These are phyloP conservation scores for Paramacrobiotus metropolitanus DNA, from an alignment of 1,140 invertebrate genomes.

Conservation along the genomic window DNA sequence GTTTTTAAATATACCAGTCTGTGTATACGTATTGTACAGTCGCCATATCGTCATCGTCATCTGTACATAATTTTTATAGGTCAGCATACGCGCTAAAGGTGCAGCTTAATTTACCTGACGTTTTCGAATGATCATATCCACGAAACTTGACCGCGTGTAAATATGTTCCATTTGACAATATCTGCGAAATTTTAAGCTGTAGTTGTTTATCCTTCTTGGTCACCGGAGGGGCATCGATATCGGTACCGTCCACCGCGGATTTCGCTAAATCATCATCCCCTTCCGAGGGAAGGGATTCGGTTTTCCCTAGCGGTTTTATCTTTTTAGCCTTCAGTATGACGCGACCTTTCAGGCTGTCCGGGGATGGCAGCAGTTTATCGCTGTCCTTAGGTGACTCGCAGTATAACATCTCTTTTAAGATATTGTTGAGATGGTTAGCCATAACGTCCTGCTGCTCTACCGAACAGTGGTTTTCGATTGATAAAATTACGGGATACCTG, in stretches of 20 bases:
- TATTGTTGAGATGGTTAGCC: conserved; percentile 27
- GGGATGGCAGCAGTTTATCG: not conserved
- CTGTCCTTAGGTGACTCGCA: not conserved
- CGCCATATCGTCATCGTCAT: too few relatives aligned
- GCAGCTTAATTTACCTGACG: too few relatives aligned
- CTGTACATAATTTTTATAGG: too few relatives aligned
- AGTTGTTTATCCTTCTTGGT: too few relatives aligned
- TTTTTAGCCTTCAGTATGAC: not conserved
- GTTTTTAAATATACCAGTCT: too few relatives aligned
- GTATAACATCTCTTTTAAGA: conserved; percentile 22
- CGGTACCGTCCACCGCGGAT: not conserved
- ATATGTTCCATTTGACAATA: too few relatives aligned
- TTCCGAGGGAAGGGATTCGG: not conserved
- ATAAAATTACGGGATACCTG: conserved; percentile 32
- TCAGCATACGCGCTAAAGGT: too few relatives aligned
- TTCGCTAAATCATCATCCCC: not conserved
- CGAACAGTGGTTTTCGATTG: conserved; percentile 33
- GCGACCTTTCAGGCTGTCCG: not conserved
- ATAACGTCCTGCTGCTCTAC: conserved; percentile 28
- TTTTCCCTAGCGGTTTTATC: not conserved
- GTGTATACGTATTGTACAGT: too few relatives aligned
- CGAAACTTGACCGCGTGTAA: too few relatives aligned
- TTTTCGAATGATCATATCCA: too few relatives aligned
- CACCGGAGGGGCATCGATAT: too few relatives aligned
- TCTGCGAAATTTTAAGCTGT: too few relatives aligned